phyloP scores from a whole-genome alignment of 2,888 invertebrate species.

The Caradrina kadenii region DNA sequence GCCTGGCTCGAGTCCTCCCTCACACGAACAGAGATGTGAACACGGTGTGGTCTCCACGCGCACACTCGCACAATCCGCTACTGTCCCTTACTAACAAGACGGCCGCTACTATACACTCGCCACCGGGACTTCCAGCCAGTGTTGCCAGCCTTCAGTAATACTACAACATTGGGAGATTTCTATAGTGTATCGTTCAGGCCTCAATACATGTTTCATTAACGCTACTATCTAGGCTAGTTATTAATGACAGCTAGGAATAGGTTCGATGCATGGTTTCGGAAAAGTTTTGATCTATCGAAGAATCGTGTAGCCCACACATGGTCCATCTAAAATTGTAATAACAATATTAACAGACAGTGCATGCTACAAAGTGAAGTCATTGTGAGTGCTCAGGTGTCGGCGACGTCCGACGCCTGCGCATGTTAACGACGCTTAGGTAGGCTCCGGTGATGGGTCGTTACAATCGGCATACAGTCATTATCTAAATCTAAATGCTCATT shows the following conservation, averaged over 20 bases:
- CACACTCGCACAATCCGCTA: conserved; percentile 88
- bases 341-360: conserved; percentile 83
- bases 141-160: conserved; percentile 53
- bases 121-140: conserved; percentile 56
- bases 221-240: conserved; percentile 86
- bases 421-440: conserved; percentile 72
- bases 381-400: conserved; percentile 61
- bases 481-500: conserved; percentile 58
- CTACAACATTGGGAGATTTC: conserved; percentile 54
- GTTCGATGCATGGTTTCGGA: conserved; percentile 83
- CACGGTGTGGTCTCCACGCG: conserved; percentile 89
- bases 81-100: conserved; percentile 86
- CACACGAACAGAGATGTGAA: conserved; percentile 72
- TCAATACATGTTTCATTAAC: conserved; percentile 83
- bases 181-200: conserved; percentile 80
- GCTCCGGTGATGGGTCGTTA: conserved; percentile 76
- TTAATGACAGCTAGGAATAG: conserved; percentile 82
- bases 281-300: conserved; percentile 62
- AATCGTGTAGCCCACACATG: conserved; percentile 65
- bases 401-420: conserved; percentile 46
- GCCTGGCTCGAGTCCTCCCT: conserved; percentile 65
- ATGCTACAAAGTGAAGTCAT: conserved; percentile 78
- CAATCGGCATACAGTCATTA: conserved; percentile 53
- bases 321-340: conserved; percentile 79
- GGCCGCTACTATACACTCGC: conserved; percentile 80